These are phyloP conservation scores for Drosophila siamana DNA, from an alignment of 2,888 invertebrate species.

Conservation along the genomic window DNA sequence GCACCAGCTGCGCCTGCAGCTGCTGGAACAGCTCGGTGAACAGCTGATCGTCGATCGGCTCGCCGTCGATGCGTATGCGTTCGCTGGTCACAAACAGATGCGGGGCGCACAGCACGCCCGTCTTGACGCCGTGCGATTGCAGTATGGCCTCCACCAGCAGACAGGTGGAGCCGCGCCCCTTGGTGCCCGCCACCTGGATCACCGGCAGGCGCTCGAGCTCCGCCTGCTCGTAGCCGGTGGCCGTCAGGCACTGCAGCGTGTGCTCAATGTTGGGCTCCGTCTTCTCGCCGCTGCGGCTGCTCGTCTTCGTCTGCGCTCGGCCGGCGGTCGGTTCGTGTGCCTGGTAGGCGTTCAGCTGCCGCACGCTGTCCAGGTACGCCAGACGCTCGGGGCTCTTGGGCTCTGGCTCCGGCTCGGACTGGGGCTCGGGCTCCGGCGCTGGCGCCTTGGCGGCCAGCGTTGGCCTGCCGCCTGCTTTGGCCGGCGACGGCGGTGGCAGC, in stretches of 20 bases:
- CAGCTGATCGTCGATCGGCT: conserved; percentile 41
- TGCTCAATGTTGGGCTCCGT: conserved; percentile 57
- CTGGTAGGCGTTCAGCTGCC: conserved; percentile 51
- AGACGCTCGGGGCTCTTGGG: conserved; percentile 49
- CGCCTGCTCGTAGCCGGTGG: conserved; percentile 40
- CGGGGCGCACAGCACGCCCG: conserved; percentile 60
- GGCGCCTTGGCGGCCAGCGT: neutral
- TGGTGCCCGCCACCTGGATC: conserved; percentile 66
- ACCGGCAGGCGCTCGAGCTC: conserved; percentile 58
- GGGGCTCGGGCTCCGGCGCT: neutral
- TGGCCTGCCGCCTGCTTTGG: neutral
- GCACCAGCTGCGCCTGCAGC: conserved; percentile 23
- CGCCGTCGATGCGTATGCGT: conserved; percentile 65
- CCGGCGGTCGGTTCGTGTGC: conserved; percentile 43
- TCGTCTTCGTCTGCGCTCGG: conserved; percentile 36
- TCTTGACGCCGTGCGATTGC: conserved; percentile 53
- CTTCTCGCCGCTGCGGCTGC: neutral
- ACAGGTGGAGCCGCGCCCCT: conserved; percentile 69
- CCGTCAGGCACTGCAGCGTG: conserved; percentile 53
- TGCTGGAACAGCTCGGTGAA: conserved; percentile 59
- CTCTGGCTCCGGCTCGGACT: conserved; percentile 11
- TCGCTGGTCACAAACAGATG: conserved; percentile 67
- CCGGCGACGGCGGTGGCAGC: neutral
- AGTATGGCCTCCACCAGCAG: conserved; percentile 62
- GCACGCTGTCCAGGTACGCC: conserved; percentile 58